Percentiles rank a stretch among this genome's conserved stretches.
These are phyloP conservation scores for Copidosoma aretas DNA, from an alignment of 2,888 invertebrate species.

Conservation along the genomic window DNA sequence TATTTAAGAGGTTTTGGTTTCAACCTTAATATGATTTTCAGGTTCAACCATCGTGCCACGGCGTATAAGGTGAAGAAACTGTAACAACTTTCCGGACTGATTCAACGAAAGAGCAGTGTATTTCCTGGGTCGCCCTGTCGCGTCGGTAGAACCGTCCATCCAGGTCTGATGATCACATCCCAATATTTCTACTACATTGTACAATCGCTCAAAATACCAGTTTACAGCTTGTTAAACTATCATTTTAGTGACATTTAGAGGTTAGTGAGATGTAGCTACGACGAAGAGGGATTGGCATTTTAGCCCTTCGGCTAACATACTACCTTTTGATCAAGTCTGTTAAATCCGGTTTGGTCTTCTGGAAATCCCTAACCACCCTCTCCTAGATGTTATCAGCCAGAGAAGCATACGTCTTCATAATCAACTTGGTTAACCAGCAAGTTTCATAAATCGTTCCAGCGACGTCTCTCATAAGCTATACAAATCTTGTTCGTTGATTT, in stretches of 20 bases:
- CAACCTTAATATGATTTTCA: conserved; percentile 67
- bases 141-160: conserved; percentile 94
- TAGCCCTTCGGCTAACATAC: conserved; percentile 97
- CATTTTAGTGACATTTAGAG: conserved; percentile 95
- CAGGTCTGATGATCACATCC: conserved; percentile 95
- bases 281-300: conserved; percentile 98
- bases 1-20: no score
- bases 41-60: conserved; percentile 96
- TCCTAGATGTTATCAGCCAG: conserved; percentile 99
- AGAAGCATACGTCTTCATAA: conserved; percentile 98
- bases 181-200: conserved; percentile 85
- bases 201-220: conserved; percentile 81
- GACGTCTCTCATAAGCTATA: conserved; percentile 97
- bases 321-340: conserved; percentile 97
- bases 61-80: conserved; percentile 92
- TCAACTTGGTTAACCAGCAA: conserved; percentile 96
- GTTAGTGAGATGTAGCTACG: conserved; percentile 97
- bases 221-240: conserved; percentile 95
- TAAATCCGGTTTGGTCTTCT: conserved; percentile 91
- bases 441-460: conserved; percentile 92
- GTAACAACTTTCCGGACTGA: conserved; percentile 97
- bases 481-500: conserved; percentile 94
- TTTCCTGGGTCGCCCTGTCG: conserved; percentile 94
- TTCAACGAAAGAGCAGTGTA: conserved; percentile 99
- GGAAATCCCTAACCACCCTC: conserved; percentile 87